Evolutionary conservation across 2,113 vertebrate species (phyloP).

Genomic region (Ardeotis arabs): DNA sequence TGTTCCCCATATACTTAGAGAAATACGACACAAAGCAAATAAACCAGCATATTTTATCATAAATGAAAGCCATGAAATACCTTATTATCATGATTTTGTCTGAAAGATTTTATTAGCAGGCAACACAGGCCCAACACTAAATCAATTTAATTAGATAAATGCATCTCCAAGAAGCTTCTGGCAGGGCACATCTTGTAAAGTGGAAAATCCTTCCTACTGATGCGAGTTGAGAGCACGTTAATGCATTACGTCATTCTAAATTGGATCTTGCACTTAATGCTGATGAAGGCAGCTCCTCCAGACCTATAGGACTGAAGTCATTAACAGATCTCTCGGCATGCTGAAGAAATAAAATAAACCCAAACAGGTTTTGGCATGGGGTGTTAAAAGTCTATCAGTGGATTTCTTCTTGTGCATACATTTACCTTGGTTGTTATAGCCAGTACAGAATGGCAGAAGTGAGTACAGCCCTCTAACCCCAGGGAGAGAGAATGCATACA

Average conservation of each 20-base stretch:
- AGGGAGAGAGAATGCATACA: background rate
- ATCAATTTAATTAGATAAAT: slow-evolving; percentile 64
- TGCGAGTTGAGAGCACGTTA: background rate
- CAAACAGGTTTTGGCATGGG: background rate
- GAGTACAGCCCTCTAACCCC: background rate
- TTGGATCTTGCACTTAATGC: slow-evolving; percentile 71
- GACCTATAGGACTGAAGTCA: background rate
- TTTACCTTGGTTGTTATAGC: background rate
- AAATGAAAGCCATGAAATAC: background rate
- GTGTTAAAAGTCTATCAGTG: background rate
- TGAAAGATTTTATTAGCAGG: slow-evolving; percentile 1
- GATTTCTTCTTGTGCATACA: background rate
- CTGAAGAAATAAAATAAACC: background rate
- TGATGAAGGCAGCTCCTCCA: slow-evolving; percentile 49
- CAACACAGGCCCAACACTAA: background rate
- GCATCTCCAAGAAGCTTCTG: slow-evolving; percentile 56
- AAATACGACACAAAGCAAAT: background rate
- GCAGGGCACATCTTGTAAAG: slow-evolving; percentile 30
- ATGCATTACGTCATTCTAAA: slow-evolving; percentile 64
- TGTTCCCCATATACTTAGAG: background rate
- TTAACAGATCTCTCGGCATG: background rate
- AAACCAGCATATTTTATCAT: background rate
- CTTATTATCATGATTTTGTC: background rate
- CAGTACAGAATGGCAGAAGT: background rate
- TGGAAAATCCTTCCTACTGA: slow-evolving; percentile 62